Evolutionary conservation across 1,140 invertebrate species (phyloP).

Genomic region (Schlechtendalia chinensis): DNA sequence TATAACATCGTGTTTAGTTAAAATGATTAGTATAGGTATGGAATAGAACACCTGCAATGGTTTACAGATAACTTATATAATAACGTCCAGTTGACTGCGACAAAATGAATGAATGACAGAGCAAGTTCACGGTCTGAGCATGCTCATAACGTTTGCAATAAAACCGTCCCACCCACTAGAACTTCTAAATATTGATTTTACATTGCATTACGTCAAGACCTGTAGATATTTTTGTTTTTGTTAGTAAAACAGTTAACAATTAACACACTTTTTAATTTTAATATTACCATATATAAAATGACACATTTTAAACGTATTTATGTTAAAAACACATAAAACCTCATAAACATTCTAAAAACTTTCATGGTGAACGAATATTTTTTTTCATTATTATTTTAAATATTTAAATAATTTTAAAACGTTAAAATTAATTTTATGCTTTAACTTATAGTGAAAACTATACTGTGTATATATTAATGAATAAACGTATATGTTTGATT

Average conservation of each 20-base stretch:
- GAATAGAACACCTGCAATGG: not conserved
- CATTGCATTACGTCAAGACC: conserved; percentile 20
- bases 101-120: not conserved
- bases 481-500: too few relatives aligned
- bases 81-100: conserved; percentile 12
- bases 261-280: not conserved
- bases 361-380: not conserved
- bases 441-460: too few relatives aligned
- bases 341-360: not conserved
- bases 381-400: not conserved
- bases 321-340: not conserved
- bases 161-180: not conserved
- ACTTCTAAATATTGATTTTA: conserved; percentile 23
- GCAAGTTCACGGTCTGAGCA: conserved; percentile 29
- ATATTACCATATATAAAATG: not conserved
- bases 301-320: not conserved
- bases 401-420: too few relatives aligned
- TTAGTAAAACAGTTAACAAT: not conserved
- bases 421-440: too few relatives aligned
- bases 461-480: too few relatives aligned
- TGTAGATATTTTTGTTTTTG: not conserved
- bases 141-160: conserved; percentile 25
- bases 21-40: not conserved
- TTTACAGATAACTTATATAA: not conserved
- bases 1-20: not conserved